These are phyloP conservation scores for Ypsolopha sequella DNA, from an alignment of 2,888 invertebrate genomes.

Conservation along the genomic window DNA sequence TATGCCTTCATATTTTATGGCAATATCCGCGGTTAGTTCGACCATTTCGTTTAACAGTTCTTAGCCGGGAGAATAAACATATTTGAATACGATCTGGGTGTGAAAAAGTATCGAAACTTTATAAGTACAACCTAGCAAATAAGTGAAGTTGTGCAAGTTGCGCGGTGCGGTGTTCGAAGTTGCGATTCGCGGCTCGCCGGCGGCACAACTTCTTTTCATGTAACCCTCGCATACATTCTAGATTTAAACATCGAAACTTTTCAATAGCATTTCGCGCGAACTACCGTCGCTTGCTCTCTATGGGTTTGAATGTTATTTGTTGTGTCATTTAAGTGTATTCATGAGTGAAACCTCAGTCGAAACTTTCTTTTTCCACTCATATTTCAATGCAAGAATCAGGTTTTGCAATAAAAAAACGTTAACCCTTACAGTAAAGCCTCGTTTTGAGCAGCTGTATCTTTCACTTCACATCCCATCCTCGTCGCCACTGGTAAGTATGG, in stretches of 20 bases:
- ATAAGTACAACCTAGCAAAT: conserved; percentile 8
- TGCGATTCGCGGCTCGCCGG: conserved; percentile 20
- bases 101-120: conserved; percentile 50
- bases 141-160: neutral
- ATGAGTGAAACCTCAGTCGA: no score
- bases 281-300: conserved; percentile 18
- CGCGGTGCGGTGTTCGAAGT: conserved; percentile 15
- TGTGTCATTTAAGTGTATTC: neutral
- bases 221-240: conserved; percentile 15
- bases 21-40: conserved; percentile 28
- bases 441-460: neutral
- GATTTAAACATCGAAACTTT: conserved; percentile 18
- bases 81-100: conserved; percentile 40
- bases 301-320: conserved; percentile 4
- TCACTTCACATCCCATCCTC: neutral
- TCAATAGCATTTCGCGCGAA: conserved; percentile 10
- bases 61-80: conserved; percentile 5
- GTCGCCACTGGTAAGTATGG: no score
- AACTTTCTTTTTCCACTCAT: no score
- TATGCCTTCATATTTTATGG: conserved; percentile 41
- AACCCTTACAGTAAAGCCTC: no score
- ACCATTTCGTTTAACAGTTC: neutral
- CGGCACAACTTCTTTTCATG: conserved; percentile 31
- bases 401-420: no score
- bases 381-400: no score